Evolutionary conservation across 1,140 invertebrate species (phyloP).

Genomic region (Oedothorax gibbosus): DNA sequence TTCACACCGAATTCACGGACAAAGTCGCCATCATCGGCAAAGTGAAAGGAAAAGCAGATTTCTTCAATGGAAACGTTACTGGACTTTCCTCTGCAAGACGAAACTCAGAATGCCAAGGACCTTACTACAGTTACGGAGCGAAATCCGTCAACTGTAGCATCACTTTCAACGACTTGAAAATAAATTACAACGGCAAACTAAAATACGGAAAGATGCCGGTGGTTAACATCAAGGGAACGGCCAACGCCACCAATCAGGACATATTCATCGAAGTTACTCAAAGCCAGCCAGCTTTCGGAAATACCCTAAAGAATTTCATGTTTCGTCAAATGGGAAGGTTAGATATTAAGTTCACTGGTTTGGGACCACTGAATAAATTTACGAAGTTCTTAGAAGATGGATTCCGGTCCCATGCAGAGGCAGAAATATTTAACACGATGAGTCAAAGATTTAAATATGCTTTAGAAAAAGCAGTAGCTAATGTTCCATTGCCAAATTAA

Average conservation of each 20-base stretch:
- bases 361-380: conserved; percentile 46
- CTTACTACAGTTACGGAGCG: conserved; percentile 42
- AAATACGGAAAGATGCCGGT: conserved; percentile 56
- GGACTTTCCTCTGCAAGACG: conserved; percentile 31
- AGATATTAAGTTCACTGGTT: conserved; percentile 12
- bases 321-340: conserved; percentile 30
- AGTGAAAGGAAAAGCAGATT: conserved; percentile 48
- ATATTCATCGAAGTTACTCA: conserved; percentile 37
- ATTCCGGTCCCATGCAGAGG: conserved; percentile 8
- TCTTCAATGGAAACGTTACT: conserved; percentile 24
- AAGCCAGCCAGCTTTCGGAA: neutral
- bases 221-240: conserved; percentile 44
- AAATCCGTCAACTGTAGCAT: conserved; percentile 51
- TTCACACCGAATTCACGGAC: conserved; percentile 44
- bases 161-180: conserved; percentile 22
- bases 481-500: conserved; percentile 42
- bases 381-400: conserved; percentile 38
- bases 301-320: conserved; percentile 31
- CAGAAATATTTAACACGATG: conserved; percentile 43
- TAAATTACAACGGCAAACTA: conserved; percentile 45
- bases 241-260: conserved; percentile 15
- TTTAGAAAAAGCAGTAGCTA: conserved; percentile 26
- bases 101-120: conserved; percentile 40
- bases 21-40: conserved; percentile 52
- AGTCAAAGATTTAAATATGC: conserved; percentile 48